Conservation (phyloP, 2,888 invertebrate species). For the Drosophila conformis region DNA sequence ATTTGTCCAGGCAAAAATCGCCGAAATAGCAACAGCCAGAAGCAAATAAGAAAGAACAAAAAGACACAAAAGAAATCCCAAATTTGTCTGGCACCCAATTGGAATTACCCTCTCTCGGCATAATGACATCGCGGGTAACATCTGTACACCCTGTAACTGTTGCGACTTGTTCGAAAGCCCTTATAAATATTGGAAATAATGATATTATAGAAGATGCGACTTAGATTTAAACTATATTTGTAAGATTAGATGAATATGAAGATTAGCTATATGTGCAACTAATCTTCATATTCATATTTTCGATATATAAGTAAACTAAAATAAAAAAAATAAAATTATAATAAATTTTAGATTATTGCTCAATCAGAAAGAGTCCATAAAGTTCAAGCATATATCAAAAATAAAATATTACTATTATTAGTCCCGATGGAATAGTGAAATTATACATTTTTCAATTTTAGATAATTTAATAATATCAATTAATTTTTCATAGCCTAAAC, state of each 20-base stretch:
- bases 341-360: neutral
- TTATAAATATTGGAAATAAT: neutral
- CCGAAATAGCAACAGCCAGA: slow-evolving; percentile 21
- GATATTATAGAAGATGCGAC: neutral
- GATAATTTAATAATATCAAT: neutral
- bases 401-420: neutral
- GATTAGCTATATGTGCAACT: neutral
- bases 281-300: neutral
- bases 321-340: rapidly evolving
- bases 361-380: neutral
- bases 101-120: neutral
- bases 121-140: neutral
- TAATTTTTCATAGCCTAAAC: neutral
- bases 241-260: no score
- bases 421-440: neutral
- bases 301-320: neutral
- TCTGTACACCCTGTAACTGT: neutral
- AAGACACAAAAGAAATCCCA: slow-evolving; percentile 7
- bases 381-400: neutral
- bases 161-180: neutral
- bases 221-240: neutral
- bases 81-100: slow-evolving; percentile 3
- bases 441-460: neutral
- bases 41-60: slow-evolving; percentile 5
- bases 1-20: slow-evolving; percentile 23